phyloP scores from a whole-genome alignment of 2,888 invertebrate species.

The Papilio protenor region DNA sequence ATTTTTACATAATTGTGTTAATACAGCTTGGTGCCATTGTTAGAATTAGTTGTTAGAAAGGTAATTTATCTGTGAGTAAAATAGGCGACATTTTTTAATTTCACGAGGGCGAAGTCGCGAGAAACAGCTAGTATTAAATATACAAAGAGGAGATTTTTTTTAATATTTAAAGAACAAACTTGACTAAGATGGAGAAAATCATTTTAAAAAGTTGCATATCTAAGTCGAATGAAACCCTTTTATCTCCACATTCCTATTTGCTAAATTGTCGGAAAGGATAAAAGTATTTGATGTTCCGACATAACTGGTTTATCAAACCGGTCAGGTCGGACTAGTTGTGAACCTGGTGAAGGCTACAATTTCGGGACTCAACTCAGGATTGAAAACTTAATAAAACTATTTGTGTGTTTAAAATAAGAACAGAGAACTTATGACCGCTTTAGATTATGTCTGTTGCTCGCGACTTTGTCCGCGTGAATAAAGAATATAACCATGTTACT shows the following conservation, averaged over 20 bases:
- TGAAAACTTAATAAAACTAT: neutral
- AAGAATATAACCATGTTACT: too few relatives aligned
- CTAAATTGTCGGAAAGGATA: constrained; percentile 21
- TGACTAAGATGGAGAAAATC: neutral
- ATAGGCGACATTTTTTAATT: too few relatives aligned
- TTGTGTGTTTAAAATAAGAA: too few relatives aligned
- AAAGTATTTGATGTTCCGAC: constrained; percentile 11
- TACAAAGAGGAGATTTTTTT: neutral
- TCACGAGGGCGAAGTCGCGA: too few relatives aligned
- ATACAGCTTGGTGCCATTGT: too few relatives aligned
- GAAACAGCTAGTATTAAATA: too few relatives aligned
- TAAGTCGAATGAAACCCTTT: neutral
- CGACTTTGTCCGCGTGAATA: too few relatives aligned
- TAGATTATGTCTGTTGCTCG: too few relatives aligned
- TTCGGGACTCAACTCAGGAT: neutral
- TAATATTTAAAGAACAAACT: neutral
- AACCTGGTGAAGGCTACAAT: neutral
- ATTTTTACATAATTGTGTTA: too few relatives aligned
- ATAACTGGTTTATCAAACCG: constrained; percentile 37
- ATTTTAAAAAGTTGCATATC: neutral
- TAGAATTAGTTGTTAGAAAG: too few relatives aligned
- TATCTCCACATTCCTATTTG: constrained; percentile 12
- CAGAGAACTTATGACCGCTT: too few relatives aligned
- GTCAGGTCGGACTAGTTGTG: constrained; percentile 17
- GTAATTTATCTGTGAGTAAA: too few relatives aligned